Conservation (phyloP, 2,113 vertebrate species). For the Gavialis gangeticus region DNA sequence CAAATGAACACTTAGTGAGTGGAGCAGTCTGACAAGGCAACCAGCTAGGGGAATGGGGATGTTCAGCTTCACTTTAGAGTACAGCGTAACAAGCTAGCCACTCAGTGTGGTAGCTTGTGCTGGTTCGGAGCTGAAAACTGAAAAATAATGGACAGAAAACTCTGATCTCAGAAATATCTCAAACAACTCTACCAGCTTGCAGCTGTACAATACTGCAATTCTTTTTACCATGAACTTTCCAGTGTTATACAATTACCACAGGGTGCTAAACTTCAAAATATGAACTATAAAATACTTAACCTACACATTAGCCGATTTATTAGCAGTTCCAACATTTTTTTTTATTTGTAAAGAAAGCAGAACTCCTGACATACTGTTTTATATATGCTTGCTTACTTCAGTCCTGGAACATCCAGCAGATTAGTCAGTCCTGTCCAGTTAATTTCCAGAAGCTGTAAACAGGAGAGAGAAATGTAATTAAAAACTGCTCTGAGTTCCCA, state of each 20-base stretch:
- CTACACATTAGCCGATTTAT: not conserved
- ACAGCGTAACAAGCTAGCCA: too few species aligned
- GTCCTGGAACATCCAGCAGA: conserved; percentile 94
- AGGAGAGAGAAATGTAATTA: not conserved
- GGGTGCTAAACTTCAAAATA: not conserved
- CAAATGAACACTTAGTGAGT: too few species aligned
- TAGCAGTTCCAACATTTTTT: not conserved
- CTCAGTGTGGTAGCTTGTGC: not conserved
- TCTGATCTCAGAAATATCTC: not conserved
- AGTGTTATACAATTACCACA: not conserved
- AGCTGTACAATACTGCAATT: not conserved
- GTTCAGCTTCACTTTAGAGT: too few species aligned
- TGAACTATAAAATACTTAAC: not conserved
- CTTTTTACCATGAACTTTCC: not conserved
- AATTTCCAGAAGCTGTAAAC: conserved; percentile 92
- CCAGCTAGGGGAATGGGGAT: too few species aligned
- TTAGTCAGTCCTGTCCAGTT: conserved; percentile 98
- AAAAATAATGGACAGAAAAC: not conserved
- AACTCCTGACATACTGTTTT: not conserved
- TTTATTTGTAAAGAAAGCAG: not conserved
- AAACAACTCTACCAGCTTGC: not conserved
- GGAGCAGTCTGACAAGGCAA: too few species aligned
- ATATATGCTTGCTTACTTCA: conserved; percentile 92
- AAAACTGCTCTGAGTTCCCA: not conserved
- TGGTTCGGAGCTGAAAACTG: not conserved